Conservation (phyloP, 2,888 invertebrate genomes). For the Oasisia sp. region DNA sequence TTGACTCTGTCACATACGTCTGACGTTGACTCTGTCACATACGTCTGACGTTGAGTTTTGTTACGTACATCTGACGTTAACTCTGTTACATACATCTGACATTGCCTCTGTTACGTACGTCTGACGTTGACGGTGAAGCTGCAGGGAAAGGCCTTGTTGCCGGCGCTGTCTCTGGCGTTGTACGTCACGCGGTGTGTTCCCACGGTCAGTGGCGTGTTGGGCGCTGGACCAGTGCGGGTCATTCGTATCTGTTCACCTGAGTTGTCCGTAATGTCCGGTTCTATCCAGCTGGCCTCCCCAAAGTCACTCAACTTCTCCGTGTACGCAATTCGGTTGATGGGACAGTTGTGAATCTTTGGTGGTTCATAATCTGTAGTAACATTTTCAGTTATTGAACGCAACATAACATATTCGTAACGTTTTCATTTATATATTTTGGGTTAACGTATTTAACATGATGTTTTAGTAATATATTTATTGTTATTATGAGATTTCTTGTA, state of each 20-base stretch:
- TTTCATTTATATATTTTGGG: no score
- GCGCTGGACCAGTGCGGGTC: background rate
- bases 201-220: background rate
- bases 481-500: no score
- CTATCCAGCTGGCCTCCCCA: background rate
- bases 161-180: conserved; percentile 8
- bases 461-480: no score
- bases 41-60: background rate
- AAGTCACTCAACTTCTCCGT: background rate
- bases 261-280: background rate
- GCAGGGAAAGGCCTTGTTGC: background rate
- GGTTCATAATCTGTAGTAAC: background rate
- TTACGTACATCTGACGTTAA: background rate
- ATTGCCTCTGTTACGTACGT: background rate
- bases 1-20: no score
- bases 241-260: background rate
- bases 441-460: no score
- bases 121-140: conserved; percentile 19
- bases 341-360: background rate
- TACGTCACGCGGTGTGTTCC: background rate
- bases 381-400: background rate
- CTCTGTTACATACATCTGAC: background rate
- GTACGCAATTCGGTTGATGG: conserved; percentile 5
- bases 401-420: background rate
- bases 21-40: no score